Percentiles rank a stretch among this genome's conserved stretches.
These are phyloP conservation scores for Platysternon megacephalum DNA, from an alignment of 2,113 vertebrate genomes.

Conservation along the genomic window DNA sequence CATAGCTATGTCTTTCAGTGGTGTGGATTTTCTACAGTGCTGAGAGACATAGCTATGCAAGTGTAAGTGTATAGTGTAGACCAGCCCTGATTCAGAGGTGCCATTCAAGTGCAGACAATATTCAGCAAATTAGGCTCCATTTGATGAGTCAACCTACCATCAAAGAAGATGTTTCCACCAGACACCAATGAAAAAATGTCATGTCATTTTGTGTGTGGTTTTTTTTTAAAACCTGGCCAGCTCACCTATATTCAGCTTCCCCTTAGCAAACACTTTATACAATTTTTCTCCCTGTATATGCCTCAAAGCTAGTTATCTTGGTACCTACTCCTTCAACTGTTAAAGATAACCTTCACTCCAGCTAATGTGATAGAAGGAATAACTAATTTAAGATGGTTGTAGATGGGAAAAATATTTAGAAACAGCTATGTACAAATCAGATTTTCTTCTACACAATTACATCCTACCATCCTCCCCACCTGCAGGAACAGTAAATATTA, in stretches of 20 bases:
- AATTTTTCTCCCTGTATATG: not conserved
- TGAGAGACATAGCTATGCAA: too few species aligned
- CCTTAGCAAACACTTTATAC: not conserved
- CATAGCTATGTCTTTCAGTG: too few species aligned
- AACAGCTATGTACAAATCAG: not conserved
- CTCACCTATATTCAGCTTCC: not conserved
- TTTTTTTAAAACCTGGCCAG: not conserved
- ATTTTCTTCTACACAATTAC: not conserved
- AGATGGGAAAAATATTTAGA: not conserved
- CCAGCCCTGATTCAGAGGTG: too few species aligned
- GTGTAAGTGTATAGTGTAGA: too few species aligned
- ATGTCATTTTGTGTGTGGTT: not conserved
- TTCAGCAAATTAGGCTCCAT: not conserved
- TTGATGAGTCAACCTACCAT: not conserved
- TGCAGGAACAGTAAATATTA: not conserved
- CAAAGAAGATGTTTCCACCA: not conserved
- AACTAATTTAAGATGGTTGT: not conserved
- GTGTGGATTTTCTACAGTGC: too few species aligned
- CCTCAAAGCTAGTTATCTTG: not conserved
- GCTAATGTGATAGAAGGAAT: not conserved
- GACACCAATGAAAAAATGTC: not conserved
- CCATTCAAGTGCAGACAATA: too few species aligned
- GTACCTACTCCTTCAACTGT: not conserved
- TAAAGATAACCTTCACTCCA: not conserved
- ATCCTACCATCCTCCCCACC: not conserved